A percentile compares a stretch with the other conserved stretches of the same genome.
phyloP scores from a whole-genome alignment of 2,888 invertebrate genomes.

The Tetranychus piercei region DNA sequence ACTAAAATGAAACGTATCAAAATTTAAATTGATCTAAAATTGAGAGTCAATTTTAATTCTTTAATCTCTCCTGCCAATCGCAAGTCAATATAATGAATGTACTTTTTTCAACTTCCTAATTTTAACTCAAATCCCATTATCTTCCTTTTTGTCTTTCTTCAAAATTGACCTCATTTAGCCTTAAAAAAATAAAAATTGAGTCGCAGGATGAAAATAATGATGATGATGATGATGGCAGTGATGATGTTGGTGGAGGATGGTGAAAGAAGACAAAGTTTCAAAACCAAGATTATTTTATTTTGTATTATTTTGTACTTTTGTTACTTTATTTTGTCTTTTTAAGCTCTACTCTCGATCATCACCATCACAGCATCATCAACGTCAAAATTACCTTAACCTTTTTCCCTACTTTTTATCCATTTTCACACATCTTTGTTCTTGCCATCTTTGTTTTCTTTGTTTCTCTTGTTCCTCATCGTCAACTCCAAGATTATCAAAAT shows the following conservation, averaged over 20 bases:
- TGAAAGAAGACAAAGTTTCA: not conserved
- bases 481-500: not conserved
- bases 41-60: too few relatives aligned
- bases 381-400: not conserved
- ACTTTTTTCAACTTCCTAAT: not conserved
- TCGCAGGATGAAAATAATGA: not conserved
- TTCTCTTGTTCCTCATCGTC: not conserved
- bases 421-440: not conserved
- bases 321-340: not conserved
- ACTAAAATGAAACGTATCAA: too few relatives aligned
- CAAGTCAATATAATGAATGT: not conserved
- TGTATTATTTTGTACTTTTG: not conserved
- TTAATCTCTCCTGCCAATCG: too few relatives aligned
- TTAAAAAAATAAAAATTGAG: not conserved
- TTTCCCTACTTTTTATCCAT: not conserved
- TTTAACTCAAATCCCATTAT: not conserved
- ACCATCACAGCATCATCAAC: not conserved
- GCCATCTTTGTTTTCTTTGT: too few relatives aligned
- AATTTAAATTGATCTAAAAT: too few relatives aligned
- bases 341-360: not conserved
- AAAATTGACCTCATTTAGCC: not conserved
- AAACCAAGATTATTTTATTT: not conserved
- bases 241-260: not conserved
- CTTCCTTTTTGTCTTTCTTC: not conserved
- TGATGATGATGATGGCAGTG: not conserved